These are phyloP conservation scores for Acromyrmex charruanus DNA, from an alignment of 1,140 invertebrate genomes.

Conservation along the genomic window DNA sequence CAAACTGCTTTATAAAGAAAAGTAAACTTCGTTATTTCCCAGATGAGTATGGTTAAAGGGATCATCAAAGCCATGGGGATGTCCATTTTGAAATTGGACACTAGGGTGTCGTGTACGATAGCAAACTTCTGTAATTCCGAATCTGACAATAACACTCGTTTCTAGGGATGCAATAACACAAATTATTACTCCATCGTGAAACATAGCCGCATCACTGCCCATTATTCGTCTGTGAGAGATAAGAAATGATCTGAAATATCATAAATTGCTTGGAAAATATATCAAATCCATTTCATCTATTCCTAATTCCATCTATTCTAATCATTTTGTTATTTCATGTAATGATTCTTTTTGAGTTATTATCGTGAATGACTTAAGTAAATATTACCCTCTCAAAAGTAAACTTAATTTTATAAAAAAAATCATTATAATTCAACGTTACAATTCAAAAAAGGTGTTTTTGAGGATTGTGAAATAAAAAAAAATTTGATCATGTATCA, in stretches of 20 bases:
- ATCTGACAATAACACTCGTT: conserved; percentile 49
- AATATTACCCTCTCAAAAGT: too few relatives aligned
- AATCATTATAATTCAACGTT: too few relatives aligned
- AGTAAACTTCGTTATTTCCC: conserved; percentile 56
- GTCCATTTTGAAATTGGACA: conserved; percentile 77
- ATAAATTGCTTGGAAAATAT: conserved; percentile 9
- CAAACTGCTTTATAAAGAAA: conserved; percentile 33
- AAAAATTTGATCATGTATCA: too few relatives aligned
- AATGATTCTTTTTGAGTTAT: background rate
- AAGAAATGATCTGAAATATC: background rate
- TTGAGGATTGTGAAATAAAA: too few relatives aligned
- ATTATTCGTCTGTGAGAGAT: conserved; percentile 4
- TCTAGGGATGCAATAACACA: conserved; percentile 15
- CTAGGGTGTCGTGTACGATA: conserved; percentile 64
- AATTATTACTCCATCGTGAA: conserved; percentile 61
- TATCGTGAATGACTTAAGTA: too few relatives aligned
- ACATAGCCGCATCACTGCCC: background rate
- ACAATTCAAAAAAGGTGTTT: too few relatives aligned
- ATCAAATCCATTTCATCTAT: background rate
- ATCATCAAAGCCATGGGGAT: conserved; percentile 16
- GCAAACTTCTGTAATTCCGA: conserved; percentile 9
- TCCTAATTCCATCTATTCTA: too few relatives aligned
- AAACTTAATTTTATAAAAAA: too few relatives aligned
- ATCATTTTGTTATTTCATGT: background rate
- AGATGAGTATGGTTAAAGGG: conserved; percentile 41